Evolutionary conservation across 2,888 invertebrate genomes (phyloP).

Genomic region (Patella depressa): DNA sequence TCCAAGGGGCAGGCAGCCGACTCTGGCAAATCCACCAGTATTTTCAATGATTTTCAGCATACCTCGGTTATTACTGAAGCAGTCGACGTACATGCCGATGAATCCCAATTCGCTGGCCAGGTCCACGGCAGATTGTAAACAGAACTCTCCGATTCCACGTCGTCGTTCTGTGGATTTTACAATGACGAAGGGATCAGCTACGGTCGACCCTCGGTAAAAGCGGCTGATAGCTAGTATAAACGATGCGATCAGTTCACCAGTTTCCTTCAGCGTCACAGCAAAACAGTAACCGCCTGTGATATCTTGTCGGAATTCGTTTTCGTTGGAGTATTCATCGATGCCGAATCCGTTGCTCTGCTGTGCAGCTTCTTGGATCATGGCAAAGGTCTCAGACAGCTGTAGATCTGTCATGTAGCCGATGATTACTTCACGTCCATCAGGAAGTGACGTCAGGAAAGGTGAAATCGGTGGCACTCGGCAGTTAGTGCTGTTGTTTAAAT

Average conservation of each 20-base stretch:
- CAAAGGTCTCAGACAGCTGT: conserved; percentile 48
- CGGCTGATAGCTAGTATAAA: conserved; percentile 44
- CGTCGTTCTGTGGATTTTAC: conserved; percentile 40
- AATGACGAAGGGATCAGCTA: conserved; percentile 46
- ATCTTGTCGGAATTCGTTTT: conserved; percentile 41
- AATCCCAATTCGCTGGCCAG: conserved; percentile 42
- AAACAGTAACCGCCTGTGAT: conserved; percentile 41
- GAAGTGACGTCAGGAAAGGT: conserved; percentile 39
- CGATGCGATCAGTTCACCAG: conserved; percentile 40
- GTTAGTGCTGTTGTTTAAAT: not conserved
- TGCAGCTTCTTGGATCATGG: conserved; percentile 43
- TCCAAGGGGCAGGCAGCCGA: conserved; percentile 41
- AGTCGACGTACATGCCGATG: conserved; percentile 44
- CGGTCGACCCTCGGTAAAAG: conserved; percentile 39
- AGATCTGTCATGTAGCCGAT: conserved; percentile 47
- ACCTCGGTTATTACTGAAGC: conserved; percentile 40
- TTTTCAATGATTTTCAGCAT: conserved; percentile 41
- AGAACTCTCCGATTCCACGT: conserved; percentile 45
- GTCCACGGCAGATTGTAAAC: conserved; percentile 36
- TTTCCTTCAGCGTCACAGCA: conserved; percentile 40
- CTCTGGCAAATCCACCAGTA: conserved; percentile 33
- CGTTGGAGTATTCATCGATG: conserved; percentile 40
- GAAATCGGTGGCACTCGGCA: conserved; percentile 22
- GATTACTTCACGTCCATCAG: conserved; percentile 36
- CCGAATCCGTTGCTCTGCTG: conserved; percentile 47